These are phyloP conservation scores for Scolopax mira DNA, from an alignment of 2,113 vertebrate species.

Conservation along the genomic window DNA sequence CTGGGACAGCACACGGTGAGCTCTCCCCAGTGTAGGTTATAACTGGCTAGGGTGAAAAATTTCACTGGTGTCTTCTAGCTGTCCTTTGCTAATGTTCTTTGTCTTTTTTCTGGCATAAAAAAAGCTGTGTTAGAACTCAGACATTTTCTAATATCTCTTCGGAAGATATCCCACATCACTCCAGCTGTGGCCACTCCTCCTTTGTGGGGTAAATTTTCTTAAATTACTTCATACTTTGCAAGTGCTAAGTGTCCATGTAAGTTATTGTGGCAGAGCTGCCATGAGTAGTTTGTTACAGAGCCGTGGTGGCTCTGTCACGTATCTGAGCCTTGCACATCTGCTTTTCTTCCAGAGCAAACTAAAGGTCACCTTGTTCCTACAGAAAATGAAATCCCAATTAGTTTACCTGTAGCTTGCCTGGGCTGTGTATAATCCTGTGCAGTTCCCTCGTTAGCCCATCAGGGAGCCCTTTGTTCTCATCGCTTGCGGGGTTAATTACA, in stretches of 20 bases:
- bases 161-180: not conserved
- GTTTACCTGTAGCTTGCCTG: not conserved
- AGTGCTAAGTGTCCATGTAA: fast-evolving
- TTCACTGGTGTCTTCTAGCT: not conserved
- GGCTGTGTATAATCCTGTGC: not conserved
- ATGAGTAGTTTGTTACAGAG: not conserved
- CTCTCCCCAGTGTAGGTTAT: not conserved
- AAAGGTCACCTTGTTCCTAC: not conserved
- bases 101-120: not conserved
- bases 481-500: slow-evolving; percentile 1
- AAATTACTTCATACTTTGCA: not conserved
- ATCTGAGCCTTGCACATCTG: not conserved
- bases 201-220: not conserved
- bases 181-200: not conserved
- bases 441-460: not conserved
- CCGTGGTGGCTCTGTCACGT: not conserved
- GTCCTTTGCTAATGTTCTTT: not conserved
- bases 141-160: not conserved
- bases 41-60: not conserved
- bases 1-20: not conserved
- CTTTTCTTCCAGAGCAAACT: not conserved
- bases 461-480: not conserved
- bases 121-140: not conserved
- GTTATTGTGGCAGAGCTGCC: not conserved
- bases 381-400: not conserved